Evolutionary conservation across 1,140 invertebrate species (phyloP), one percentile per base, ranked within the genome.

Genomic region (Galleria mellonella): DNA sequence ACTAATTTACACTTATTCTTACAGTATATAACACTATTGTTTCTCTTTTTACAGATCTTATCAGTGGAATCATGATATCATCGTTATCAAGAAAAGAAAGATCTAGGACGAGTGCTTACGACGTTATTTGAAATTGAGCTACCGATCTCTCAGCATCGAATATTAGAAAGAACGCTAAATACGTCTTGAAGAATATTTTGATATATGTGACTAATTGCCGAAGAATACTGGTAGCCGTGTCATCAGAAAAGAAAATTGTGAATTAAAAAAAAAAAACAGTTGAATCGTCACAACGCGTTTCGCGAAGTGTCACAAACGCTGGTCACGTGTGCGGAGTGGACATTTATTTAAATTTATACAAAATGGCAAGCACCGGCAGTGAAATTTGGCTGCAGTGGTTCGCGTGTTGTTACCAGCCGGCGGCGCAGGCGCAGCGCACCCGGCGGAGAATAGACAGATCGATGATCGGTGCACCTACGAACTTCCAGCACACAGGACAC

Each of bases 401-500:
- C 76, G 92, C 92, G 9, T 95, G 94, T 79, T 95, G 94, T 72
- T 89, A 94, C 58, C 92, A 94, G 64, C 90, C 91, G 35, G 90
- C 89, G 32, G 87, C 88, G 42, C 87, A 90, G 38, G 88, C 88
- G 54, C 90, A 91, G 60, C 86, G 90, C 45, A 89, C 89, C 56
- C 87, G 91, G 32, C 87, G 90, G 56, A 91, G 93, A 82, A 96
- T 97, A 87, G 96, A 97, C 79, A 89, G 95, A 27, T 95, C 94
- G 31, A 97, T 97, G 95, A 97, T 97, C 65, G 94, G 96, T 39
- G 91, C 91, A 43, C 96, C 96, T 4, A 97, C 94, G 46, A 95
- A 97, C 83, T 97, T 97, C 75, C 91, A 94, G 50, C 96, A 97
- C 71, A 96, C 95, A n/a, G 94, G 91, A 41, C 94, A 96, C 72